A percentile compares a stretch with the other conserved stretches of the same genome.
Conservation (phyloP, 2,113 vertebrate genomes). For the cat (Felis catus) region DNA sequence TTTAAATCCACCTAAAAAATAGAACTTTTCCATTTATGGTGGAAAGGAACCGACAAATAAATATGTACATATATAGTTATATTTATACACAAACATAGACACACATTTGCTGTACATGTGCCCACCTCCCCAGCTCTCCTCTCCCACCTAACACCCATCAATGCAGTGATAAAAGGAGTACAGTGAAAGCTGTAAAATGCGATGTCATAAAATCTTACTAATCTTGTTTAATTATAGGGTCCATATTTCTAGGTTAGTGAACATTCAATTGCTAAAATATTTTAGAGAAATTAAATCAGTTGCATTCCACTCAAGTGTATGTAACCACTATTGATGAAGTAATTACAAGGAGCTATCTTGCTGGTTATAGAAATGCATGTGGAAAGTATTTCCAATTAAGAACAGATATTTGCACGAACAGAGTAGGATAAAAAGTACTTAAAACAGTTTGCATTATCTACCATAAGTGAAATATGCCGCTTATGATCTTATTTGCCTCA, state of each 20-base stretch:
- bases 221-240: not conserved
- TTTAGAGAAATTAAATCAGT: not conserved
- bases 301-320: not conserved
- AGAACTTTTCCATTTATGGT: conserved; percentile 34
- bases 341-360: not conserved
- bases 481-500: not conserved
- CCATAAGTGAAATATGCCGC: not conserved
- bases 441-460: not conserved
- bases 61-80: not conserved
- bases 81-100: not conserved
- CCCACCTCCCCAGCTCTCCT: not conserved
- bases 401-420: not conserved
- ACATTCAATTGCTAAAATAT: not conserved
- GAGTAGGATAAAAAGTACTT: not conserved
- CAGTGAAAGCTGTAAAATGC: not conserved
- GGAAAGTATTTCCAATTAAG: conserved; percentile 27
- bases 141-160: not conserved
- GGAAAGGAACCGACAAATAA: conserved; percentile 46
- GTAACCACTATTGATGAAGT: not conserved
- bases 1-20: conserved; percentile 57
- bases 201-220: not conserved
- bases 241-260: conserved; percentile 29
- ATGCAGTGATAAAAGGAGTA: not conserved
- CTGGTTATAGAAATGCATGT: not conserved
- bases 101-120: conserved; percentile 44